Base-by-base conservation (phyloP, 2,113 vertebrate genomes). In the Ramphastos sulfuratus region DNA sequence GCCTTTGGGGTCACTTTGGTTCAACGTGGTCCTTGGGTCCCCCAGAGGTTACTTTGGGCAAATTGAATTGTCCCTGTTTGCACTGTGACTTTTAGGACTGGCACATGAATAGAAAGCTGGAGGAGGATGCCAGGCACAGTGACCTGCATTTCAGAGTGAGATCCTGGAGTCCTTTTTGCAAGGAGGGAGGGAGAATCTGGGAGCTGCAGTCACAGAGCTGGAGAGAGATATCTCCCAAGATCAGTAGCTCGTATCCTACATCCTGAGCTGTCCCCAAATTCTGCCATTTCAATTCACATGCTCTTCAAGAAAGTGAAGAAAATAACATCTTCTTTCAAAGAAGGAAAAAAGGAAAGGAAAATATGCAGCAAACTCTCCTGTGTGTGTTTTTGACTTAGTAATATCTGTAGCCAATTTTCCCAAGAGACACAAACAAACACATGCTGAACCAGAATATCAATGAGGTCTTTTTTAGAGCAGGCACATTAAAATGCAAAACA, bases 401-500 rank as follows among this genome's bases (percentile, higher is more conserved):
- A 97, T 97, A 97, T 96, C 80, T 89, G 97, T 96, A 97, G 97
- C 97, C 87, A 97, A 94, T 97, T 97, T 96, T 97, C 97, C 97
- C 97, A 95, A 96, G 97, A 97, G 97, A 98, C 96, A 97, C 97
- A 98, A 97, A 97, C 97, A 97, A 97, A 97, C 97, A 97, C 94
- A 94, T 75, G 94, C 97, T 23, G 39, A 97, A 97, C 95, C 85
- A 31, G 97, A 98, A 98, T 98, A 97, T 96, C 97, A 98, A 98
- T 97, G 97, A 98, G 97, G 96, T 83, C 96, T 96, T 96, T 97
- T 98, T 97, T 97, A 97, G 96, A 98, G 95, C 95, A 79, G 60
- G 94, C 96, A 72, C 97, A 98, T 98, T 98, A 98, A 98, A 97
- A 98, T 98, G 98, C 97, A 98, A 97, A 97, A 97, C 97, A 96